These are phyloP conservation scores for Drosophila tropicalis DNA, from an alignment of 1,140 invertebrate genomes.

Conservation along the genomic window DNA sequence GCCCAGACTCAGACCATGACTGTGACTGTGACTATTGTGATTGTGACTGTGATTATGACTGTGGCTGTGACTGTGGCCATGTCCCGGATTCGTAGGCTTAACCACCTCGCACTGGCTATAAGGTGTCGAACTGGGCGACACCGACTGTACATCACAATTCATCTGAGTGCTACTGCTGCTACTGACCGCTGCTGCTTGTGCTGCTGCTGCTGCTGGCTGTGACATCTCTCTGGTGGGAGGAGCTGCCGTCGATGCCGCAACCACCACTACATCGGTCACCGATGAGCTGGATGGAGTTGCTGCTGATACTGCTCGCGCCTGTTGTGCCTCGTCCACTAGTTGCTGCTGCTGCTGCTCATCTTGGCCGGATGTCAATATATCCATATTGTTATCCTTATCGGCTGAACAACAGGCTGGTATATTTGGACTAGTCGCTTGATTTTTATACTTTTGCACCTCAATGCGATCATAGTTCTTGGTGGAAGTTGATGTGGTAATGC, in stretches of 20 bases:
- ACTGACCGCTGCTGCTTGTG: conserved; percentile 16
- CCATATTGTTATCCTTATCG: conserved; percentile 50
- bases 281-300: conserved; percentile 33
- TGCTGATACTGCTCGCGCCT: conserved; percentile 16
- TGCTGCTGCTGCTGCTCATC: conserved; percentile 40
- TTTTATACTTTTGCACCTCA: conserved; percentile 82
- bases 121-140: conserved; percentile 76
- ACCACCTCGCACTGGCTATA: conserved; percentile 75
- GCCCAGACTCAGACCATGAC: background rate
- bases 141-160: conserved; percentile 69
- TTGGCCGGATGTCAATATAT: conserved; percentile 16
- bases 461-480: conserved; percentile 82
- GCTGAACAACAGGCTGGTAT: conserved; percentile 73
- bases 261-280: conserved; percentile 33
- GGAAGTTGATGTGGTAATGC: conserved; percentile 77
- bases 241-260: too few species aligned
- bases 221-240: conserved; percentile 56
- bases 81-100: conserved; percentile 51
- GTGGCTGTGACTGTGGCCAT: background rate
- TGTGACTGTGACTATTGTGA: background rate
- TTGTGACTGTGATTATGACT: conserved; percentile 1
- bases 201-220: conserved; percentile 13
- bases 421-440: conserved; percentile 82
- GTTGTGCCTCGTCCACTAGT: conserved; percentile 24
- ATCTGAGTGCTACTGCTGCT: conserved; percentile 34